These are phyloP conservation scores for Hippocampus kuda DNA, from an alignment of 2,797 vertebrate species.

Conservation along the genomic window DNA sequence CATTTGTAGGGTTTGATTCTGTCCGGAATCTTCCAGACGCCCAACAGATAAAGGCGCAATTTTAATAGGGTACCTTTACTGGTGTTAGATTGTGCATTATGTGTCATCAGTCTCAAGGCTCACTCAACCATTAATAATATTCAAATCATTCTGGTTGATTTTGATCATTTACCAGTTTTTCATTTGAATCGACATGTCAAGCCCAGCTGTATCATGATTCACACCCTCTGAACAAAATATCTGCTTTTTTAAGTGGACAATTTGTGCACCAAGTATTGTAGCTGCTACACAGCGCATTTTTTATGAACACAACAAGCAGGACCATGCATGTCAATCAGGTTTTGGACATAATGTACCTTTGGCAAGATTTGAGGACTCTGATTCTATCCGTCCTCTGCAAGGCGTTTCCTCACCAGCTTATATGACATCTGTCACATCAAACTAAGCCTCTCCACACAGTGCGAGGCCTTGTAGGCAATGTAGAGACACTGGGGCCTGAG, in stretches of 20 bases:
- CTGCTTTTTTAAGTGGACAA: neutral
- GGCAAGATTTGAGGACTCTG: neutral
- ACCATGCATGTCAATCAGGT: neutral
- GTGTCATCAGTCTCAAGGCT: neutral
- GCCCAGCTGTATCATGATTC: neutral
- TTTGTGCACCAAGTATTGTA: neutral
- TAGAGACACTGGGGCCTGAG: neutral
- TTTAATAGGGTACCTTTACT: no score
- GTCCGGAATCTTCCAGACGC: no score
- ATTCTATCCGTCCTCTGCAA: neutral
- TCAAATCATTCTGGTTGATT: neutral
- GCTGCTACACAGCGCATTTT: neutral
- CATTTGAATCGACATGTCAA: neutral
- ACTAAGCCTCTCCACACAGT: constrained; percentile 9
- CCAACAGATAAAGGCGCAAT: no score
- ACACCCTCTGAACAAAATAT: neutral
- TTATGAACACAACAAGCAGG: neutral
- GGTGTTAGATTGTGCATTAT: no score
- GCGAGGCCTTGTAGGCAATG: constrained; percentile 3
- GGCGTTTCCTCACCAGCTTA: constrained; percentile 7
- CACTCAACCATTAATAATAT: neutral
- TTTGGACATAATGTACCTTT: neutral
- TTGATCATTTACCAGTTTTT: neutral
- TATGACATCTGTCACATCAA: constrained; percentile 31
- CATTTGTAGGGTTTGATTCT: no score